Base-by-base conservation (phyloP, 2,888 invertebrate species). In the Drosophila lutescens region DNA sequence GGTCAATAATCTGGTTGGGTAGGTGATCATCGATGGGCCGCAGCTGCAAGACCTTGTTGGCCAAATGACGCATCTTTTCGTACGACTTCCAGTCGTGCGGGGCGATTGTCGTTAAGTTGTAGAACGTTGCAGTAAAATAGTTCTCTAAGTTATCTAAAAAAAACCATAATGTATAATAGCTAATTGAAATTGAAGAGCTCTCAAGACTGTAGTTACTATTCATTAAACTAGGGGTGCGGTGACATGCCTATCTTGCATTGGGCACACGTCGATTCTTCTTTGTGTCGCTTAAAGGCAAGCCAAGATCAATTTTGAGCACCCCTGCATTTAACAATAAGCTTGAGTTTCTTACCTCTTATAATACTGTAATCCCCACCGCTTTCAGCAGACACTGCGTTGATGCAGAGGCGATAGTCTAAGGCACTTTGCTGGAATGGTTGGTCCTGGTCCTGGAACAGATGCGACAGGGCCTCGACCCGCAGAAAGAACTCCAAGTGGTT, bases 1-100 rank as follows among this genome's bases (percentile, higher is more conserved):
- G 99, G 91, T 99, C 99, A 61, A 99, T 93, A 0, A 98, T 98
- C 92, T 99, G 98, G 82, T 98, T 98, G 0, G 99, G 99, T 53
- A 99, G 93, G 92, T 98, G 96, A 90, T 98, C 97, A 89, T 98
- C 97, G n/a, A 97, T 95, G 0, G 97, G 96, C 17, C 94, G 93
- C 36, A 99, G 92, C 68, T 95, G 94, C 84, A 97, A 95, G 91
- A 98, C 97, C 80, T 97, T 95, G 87, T 94, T 94, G 0, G 98
- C 99, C 91, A 99, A 94, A 90, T 96, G 96, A 69, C 98, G 94
- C 99, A 99, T 99, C 93, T 98, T 97, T 17, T 97, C 96, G 91
- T 99, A 99, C 0, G 98, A 98, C 91, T 96, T 97, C 98, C 99
- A 99, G 92, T 99, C 98, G 80, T 99, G 98, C 49, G 99, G 93